phyloP scores from a whole-genome alignment of 2,113 vertebrate species.

The Rhinoptilus africanus region DNA sequence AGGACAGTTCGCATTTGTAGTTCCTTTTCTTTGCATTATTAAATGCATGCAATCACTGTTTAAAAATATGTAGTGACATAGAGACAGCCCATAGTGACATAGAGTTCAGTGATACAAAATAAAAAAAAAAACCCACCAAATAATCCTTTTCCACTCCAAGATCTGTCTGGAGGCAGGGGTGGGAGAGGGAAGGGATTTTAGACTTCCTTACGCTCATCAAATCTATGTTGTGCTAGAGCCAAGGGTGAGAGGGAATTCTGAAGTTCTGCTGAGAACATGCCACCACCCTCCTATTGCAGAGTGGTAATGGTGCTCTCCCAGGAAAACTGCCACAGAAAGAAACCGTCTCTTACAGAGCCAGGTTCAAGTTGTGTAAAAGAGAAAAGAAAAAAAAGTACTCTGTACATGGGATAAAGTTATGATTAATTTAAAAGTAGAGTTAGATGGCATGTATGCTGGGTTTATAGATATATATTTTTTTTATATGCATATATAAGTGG shows the following conservation, averaged over 20 bases:
- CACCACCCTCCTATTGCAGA: background rate
- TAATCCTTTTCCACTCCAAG: background rate
- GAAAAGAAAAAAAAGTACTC: background rate
- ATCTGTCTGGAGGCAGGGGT: background rate
- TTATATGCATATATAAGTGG: background rate
- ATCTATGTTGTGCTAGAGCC: background rate
- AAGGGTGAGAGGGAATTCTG: background rate
- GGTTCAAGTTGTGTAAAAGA: background rate
- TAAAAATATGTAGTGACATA: background rate
- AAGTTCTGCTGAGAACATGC: background rate
- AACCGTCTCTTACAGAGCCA: background rate
- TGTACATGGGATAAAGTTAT: background rate
- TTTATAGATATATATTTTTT: background rate
- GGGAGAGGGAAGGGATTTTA: background rate
- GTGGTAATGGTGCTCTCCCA: background rate
- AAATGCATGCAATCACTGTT: background rate
- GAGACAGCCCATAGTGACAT: background rate
- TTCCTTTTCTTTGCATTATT: background rate
- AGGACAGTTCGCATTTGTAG: background rate
- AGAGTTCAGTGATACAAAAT: background rate
- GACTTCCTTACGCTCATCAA: background rate
- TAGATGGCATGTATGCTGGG: background rate
- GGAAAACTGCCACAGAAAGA: background rate
- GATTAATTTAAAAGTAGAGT: background rate
- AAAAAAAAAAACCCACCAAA: background rate